phyloP scores from a whole-genome alignment of 2,888 invertebrate species.

The Acanthosepion pharaonis region DNA sequence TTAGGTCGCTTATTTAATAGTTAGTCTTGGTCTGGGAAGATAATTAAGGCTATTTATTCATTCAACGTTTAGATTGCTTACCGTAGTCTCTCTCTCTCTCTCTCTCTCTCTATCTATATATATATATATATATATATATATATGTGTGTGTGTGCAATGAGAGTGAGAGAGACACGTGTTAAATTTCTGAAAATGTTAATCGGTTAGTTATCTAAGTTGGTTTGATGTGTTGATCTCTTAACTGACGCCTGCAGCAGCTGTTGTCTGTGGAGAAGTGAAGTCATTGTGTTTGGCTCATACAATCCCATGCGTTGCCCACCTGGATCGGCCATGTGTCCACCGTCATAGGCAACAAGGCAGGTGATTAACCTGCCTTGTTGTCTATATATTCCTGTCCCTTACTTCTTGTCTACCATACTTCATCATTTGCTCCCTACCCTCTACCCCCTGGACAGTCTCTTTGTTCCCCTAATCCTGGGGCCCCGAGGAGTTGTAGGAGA shows the following conservation, averaged over 20 bases:
- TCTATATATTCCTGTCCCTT: too few relatives aligned
- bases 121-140: too few relatives aligned
- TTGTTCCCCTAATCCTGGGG: not conserved
- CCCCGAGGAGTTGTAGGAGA: not conserved
- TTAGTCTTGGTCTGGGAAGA: too few relatives aligned
- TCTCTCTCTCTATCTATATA: too few relatives aligned
- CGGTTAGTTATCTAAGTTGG: not conserved
- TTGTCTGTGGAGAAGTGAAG: not conserved
- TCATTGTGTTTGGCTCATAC: not conserved
- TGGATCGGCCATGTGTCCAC: not conserved
- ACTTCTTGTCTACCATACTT: not conserved
- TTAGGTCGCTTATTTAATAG: too few relatives aligned
- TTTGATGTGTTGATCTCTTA: not conserved
- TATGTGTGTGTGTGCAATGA: too few relatives aligned
- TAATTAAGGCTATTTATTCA: too few relatives aligned
- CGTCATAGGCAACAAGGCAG: not conserved
- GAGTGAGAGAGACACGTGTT: not conserved
- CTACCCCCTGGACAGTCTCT: not conserved
- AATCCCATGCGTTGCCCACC: not conserved
- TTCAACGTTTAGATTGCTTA: too few relatives aligned
- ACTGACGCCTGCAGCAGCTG: not conserved
- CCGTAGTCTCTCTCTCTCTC: too few relatives aligned
- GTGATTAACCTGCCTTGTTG: not conserved
- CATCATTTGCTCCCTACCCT: not conserved
- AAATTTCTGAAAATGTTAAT: not conserved